phyloP scores from a whole-genome alignment of 2,888 invertebrate genomes.

The Ochropleura plecta region DNA sequence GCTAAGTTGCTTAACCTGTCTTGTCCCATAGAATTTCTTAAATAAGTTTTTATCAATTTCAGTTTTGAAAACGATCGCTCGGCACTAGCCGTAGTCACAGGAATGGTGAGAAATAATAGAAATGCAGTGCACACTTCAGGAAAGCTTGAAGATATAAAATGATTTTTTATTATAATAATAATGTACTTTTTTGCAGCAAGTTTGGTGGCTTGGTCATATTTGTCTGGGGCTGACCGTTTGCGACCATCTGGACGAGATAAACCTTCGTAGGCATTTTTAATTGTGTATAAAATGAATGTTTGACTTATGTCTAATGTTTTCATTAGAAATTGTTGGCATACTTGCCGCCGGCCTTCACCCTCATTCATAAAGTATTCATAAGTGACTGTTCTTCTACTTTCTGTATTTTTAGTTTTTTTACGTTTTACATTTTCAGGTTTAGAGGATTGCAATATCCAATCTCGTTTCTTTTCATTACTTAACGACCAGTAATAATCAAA shows the following conservation, averaged over 20 bases:
- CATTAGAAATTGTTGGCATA: constrained; percentile 1
- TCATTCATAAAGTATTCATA: constrained; percentile 5
- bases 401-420: no score
- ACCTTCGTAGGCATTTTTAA: neutral
- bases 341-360: neutral
- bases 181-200: constrained; percentile 6
- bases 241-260: neutral
- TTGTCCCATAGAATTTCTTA: no score
- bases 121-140: no score
- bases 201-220: constrained; percentile 10
- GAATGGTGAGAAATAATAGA: no score
- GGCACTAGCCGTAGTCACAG: no score
- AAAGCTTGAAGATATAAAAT: no score
- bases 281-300: neutral
- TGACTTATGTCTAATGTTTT: constrained; percentile 1
- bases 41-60: no score
- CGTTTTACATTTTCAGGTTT: neutral
- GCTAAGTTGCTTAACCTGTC: no score
- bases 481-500: constrained; percentile 6
- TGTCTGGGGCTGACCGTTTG: constrained; percentile 4
- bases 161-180: no score
- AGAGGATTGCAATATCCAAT: constrained; percentile 6
- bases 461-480: constrained; percentile 6
- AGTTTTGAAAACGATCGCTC: no score
- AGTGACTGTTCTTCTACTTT: neutral